Conservation (phyloP, 1,140 invertebrate genomes). For the Aricia agestis region DNA sequence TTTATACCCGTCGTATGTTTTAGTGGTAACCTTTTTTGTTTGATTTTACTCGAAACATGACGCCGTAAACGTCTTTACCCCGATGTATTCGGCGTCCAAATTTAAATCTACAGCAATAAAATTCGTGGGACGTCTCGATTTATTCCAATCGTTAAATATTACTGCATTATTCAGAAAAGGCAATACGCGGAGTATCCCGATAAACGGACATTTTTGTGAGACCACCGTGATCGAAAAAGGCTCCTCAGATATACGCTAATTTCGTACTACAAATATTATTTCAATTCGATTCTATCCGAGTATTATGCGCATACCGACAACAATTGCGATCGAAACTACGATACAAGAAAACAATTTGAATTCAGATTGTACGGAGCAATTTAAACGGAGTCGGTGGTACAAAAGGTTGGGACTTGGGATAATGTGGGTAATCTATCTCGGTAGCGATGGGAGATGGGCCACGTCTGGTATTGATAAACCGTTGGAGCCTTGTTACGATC, state of each 20-base stretch:
- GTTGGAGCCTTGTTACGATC: slow-evolving; percentile 42
- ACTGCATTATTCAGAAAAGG: slow-evolving; percentile 4
- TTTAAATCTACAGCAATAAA: background rate
- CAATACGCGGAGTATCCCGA: background rate
- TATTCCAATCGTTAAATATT: slow-evolving; percentile 9
- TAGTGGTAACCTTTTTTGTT: background rate
- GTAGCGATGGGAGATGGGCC: slow-evolving; percentile 30
- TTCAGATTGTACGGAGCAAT: slow-evolving; percentile 37
- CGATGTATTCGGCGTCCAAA: background rate
- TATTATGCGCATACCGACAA: background rate
- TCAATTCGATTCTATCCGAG: background rate
- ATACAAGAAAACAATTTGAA: slow-evolving; percentile 12
- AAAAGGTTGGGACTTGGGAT: slow-evolving; percentile 57
- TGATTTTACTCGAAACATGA: background rate
- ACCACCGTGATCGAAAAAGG: background rate
- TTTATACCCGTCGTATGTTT: background rate
- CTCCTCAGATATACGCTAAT: no score
- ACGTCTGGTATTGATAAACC: slow-evolving; percentile 14
- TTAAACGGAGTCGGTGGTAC: slow-evolving; percentile 48
- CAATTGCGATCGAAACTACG: background rate
- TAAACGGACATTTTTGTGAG: background rate
- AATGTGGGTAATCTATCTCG: slow-evolving; percentile 68
- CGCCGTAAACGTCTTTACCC: background rate
- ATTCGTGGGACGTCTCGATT: background rate
- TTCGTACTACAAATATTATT: background rate